A percentile compares a stretch with the other conserved stretches of the same genome.
These are phyloP conservation scores for Tadarida brasiliensis DNA, from an alignment of 2,797 vertebrate species.

Conservation along the genomic window DNA sequence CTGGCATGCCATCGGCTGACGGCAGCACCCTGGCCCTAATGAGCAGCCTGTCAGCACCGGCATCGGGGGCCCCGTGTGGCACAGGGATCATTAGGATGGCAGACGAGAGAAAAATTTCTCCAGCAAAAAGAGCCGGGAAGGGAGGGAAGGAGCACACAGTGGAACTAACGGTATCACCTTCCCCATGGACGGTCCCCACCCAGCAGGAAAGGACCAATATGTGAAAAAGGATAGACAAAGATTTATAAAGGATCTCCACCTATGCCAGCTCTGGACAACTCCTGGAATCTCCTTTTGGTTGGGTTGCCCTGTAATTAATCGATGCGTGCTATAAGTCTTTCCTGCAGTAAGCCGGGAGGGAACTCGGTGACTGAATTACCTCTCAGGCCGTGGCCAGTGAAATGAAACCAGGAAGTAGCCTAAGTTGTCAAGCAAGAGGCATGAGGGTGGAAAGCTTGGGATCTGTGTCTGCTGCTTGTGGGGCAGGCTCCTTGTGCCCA, in stretches of 20 bases:
- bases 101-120: not conserved
- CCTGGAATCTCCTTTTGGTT: not conserved
- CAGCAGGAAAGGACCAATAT: not conserved
- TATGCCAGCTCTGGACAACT: not conserved
- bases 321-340: not conserved
- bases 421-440: not conserved
- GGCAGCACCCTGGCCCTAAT: constrained; percentile 74
- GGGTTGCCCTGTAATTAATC: not conserved
- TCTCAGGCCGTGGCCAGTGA: not conserved
- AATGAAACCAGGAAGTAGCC: not conserved
- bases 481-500: not conserved
- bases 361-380: not conserved
- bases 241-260: not conserved
- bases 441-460: not conserved
- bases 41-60: constrained; percentile 76
- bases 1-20: constrained; percentile 20
- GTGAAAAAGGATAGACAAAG: not conserved
- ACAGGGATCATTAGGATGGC: constrained; percentile 35
- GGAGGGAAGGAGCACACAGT: not conserved
- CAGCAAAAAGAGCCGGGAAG: not conserved
- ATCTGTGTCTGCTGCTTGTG: not conserved
- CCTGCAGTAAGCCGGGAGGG: not conserved
- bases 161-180: not conserved
- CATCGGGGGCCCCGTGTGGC: not conserved
- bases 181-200: not conserved